Percentiles rank a stretch among this genome's conserved stretches.
These are phyloP conservation scores for Desoria tigrina DNA, from an alignment of 2,888 invertebrate species.

Conservation along the genomic window DNA sequence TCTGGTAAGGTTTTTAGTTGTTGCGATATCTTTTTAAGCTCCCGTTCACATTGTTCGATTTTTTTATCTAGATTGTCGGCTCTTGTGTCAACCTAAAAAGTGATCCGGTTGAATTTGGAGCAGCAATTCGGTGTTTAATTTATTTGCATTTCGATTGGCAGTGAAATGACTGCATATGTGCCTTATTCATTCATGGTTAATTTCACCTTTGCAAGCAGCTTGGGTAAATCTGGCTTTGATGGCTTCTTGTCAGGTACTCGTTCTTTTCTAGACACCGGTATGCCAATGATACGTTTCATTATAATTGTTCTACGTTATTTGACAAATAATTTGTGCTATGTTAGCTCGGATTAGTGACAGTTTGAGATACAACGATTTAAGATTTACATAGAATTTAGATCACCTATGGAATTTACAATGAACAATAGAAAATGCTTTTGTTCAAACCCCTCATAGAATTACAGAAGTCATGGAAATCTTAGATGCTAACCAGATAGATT, in stretches of 20 bases:
- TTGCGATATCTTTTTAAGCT: constrained; percentile 92
- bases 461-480: no score
- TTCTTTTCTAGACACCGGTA: constrained; percentile 14
- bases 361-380: no score
- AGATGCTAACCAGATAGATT: no score
- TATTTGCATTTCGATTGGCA: no score
- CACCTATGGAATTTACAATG: no score
- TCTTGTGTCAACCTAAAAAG: constrained; percentile 77
- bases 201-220: background rate
- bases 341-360: background rate
- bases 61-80: constrained; percentile 93
- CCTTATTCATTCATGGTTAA: no score
- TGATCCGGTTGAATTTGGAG: background rate
- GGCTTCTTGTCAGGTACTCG: background rate
- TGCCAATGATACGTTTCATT: constrained; percentile 42
- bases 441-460: no score
- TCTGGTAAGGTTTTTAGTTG: constrained; percentile 99
- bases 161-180: no score
- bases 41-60: constrained; percentile 80
- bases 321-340: background rate
- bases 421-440: no score
- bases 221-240: background rate
- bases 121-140: no score
- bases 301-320: background rate
- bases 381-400: no score